Base-by-base conservation (phyloP, 2,888 invertebrate genomes). In the Xanthostigma xanthostigma region DNA sequence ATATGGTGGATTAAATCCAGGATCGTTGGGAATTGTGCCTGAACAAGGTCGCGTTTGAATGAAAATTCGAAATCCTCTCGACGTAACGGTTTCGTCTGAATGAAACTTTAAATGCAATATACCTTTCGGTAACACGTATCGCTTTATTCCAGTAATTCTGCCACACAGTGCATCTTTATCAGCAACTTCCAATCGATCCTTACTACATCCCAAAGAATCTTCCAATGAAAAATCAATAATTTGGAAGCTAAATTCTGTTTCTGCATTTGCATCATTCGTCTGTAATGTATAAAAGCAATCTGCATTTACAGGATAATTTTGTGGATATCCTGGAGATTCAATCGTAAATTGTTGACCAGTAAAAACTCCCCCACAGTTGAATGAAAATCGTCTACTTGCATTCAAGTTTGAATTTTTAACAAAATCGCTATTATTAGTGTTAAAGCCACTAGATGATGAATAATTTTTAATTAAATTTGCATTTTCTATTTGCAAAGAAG, bases 221-320 rank as follows among this genome's bases (percentile, higher is more conserved):
- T 68, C 67, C 39, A 78, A 51, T 49, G 67, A 59, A 54, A 78
- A 78, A 57, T 76, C 72, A 40, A 76, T 57, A 56, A 78, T 76
- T 55, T 74, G 69, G 35, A 78, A 62, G 50, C 72, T 68, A 56
- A 71, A 76, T 43, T 67, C 63, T 44, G 70, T 71, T 11, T 70
- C 65, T 53, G 76, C 76, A 8, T 62, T 54, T 0, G 62, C 65
- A 45, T 60, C 63, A 4, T 67, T 67, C 2, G 73, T 73, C 49
- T 68, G 69, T 27, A 78, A 57, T 5, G 64, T 62, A 54, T 72
- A 77, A 53, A 69, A 63, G 56, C 78, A 78, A 44, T 65, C 56
- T 3, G 62, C 56, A 51, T 69, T 64, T 3, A 58, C 49, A 0
- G 70, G 63, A 61, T 74, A 73, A 39, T 63, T 60, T 34, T 60